These are phyloP conservation scores for Pseudocheirus occidentalis DNA, from an alignment of 2,797 vertebrate genomes.

Conservation along the genomic window DNA sequence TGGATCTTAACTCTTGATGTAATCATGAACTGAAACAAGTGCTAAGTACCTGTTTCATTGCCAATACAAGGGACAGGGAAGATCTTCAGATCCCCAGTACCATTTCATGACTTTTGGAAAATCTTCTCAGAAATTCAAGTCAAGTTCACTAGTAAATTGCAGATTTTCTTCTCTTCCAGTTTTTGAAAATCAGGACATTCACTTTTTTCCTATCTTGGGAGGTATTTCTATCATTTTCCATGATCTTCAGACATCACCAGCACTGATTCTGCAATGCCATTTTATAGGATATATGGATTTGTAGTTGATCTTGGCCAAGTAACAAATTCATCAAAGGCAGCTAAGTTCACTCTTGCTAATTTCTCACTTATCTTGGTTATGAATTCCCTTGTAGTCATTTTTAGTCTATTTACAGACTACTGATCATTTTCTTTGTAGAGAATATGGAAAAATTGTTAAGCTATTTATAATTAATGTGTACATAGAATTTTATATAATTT, in stretches of 20 bases:
- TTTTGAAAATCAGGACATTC: neutral
- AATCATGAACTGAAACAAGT: no score
- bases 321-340: neutral
- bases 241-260: neutral
- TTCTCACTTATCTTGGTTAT: neutral
- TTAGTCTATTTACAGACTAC: no score
- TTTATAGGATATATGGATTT: neutral
- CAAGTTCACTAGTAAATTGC: neutral
- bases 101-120: neutral
- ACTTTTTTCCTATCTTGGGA: neutral
- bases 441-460: neutral
- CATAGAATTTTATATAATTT: no score
- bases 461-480: no score
- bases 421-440: neutral
- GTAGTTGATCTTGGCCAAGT: neutral
- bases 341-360: neutral
- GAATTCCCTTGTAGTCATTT: no score
- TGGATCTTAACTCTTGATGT: no score
- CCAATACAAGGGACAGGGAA: no score
- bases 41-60: no score
- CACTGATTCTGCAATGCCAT: neutral
- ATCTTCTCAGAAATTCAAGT: neutral
- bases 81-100: no score
- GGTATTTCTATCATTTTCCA: neutral
- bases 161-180: neutral